Percentiles rank a stretch among this genome's conserved stretches.
Conservation (phyloP, 2,113 vertebrate genomes). For the Seriola dumerili region DNA sequence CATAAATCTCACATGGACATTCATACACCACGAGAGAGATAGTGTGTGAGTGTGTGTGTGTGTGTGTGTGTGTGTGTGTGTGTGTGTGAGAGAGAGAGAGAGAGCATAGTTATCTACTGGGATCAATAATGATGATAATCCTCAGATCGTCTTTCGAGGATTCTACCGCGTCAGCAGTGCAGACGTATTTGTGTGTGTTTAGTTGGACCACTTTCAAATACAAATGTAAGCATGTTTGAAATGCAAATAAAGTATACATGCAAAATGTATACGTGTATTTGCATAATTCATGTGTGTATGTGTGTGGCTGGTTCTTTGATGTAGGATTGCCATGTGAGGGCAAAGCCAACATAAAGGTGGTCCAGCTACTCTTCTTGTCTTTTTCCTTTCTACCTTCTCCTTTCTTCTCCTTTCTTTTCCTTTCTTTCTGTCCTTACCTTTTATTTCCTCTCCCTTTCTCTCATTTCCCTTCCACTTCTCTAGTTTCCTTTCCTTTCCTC, state of each 20-base stretch:
- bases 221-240: conserved; percentile 46
- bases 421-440: neutral
- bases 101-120: conserved; percentile 15
- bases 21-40: conserved; percentile 5
- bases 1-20: conserved; percentile 67
- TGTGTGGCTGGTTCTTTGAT: conserved; percentile 58
- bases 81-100: neutral
- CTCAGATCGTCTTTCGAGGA: neutral
- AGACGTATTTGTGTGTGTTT: conserved; percentile 12
- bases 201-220: conserved; percentile 14
- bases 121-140: conserved; percentile 46
- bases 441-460: neutral
- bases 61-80: neutral
- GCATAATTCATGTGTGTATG: conserved; percentile 52
- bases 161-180: neutral
- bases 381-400: neutral
- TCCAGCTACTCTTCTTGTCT: neutral
- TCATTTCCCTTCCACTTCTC: neutral
- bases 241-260: conserved; percentile 62
- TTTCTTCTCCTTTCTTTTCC: neutral
- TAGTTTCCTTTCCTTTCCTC: neutral
- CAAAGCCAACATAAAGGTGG: conserved; percentile 30
- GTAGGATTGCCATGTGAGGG: conserved; percentile 35
- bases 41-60: neutral
- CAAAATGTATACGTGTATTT: conserved; percentile 62